Evolutionary conservation across 2,797 vertebrate genomes (phyloP).

Genomic region (Tangara arthus): DNA sequence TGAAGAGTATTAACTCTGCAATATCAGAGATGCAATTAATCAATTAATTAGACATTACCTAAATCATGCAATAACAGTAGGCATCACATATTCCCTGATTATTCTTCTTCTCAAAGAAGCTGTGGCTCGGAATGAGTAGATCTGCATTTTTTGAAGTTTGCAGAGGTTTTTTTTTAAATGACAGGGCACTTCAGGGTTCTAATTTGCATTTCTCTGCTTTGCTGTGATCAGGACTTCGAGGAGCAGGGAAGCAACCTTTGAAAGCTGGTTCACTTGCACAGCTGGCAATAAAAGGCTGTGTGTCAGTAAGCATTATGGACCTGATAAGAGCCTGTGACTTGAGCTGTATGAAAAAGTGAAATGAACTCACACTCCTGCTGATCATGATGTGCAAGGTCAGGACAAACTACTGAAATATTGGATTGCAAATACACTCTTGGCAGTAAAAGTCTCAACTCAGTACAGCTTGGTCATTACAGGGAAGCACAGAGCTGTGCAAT

Average conservation of each 20-base stretch:
- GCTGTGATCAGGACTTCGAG: neutral
- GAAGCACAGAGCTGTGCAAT: neutral
- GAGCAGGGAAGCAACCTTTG: conserved; percentile 18
- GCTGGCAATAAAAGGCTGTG: conserved; percentile 7
- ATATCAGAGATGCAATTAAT: neutral
- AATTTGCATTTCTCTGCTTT: neutral
- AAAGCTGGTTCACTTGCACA: neutral
- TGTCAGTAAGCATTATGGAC: neutral
- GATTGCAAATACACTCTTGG: neutral
- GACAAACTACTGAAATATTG: neutral
- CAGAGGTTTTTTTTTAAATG: neutral
- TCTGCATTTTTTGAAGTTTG: neutral
- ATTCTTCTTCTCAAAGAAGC: neutral
- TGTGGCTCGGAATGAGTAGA: neutral
- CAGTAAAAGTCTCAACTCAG: neutral
- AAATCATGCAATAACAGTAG: neutral
- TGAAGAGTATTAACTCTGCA: neutral
- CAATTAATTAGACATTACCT: neutral
- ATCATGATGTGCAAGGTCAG: neutral
- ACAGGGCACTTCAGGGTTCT: neutral
- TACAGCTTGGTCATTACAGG: neutral
- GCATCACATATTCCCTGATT: neutral
- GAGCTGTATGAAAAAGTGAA: neutral
- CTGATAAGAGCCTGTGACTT: neutral
- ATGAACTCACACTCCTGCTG: neutral